phyloP scores from a whole-genome alignment of 2,888 invertebrate species.

The Phanerotoma sp. region DNA sequence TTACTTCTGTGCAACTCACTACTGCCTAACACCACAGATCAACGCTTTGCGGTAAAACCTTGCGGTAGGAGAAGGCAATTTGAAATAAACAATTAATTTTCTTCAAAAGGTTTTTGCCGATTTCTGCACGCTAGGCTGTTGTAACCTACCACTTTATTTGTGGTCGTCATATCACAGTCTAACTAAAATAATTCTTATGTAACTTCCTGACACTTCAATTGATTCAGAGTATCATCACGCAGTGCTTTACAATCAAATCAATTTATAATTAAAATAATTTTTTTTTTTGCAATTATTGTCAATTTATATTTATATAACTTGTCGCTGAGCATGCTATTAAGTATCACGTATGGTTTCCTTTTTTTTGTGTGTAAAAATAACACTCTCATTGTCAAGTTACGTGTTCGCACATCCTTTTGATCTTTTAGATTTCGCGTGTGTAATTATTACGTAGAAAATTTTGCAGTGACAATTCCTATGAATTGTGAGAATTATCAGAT shows the following conservation, averaged over 20 bases:
- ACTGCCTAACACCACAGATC: no score
- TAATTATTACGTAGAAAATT: background rate
- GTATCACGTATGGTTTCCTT: no score
- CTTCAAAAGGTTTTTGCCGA: conserved; percentile 37
- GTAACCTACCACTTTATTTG: conserved; percentile 2
- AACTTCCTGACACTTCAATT: background rate
- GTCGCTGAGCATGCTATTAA: no score
- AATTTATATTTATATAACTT: no score
- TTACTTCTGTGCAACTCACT: no score
- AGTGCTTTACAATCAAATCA: background rate
- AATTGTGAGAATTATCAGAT: no score
- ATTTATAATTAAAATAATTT: background rate
- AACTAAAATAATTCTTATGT: background rate
- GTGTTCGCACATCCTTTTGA: background rate
- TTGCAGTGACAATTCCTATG: background rate
- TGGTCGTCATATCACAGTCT: background rate
- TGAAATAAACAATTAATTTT: conserved; percentile 49
- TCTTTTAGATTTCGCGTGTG: background rate
- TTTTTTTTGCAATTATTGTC: background rate
- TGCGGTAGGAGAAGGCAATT: conserved; percentile 41
- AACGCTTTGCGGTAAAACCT: conserved; percentile 44
- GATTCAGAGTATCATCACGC: no score
- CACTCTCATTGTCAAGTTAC: background rate
- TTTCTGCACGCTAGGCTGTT: conserved; percentile 36
- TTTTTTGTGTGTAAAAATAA: background rate